Evolutionary conservation across 2,888 invertebrate genomes (phyloP), one percentile per base, ranked within the genome.

Genomic region (Auanema freiburgensis): DNA sequence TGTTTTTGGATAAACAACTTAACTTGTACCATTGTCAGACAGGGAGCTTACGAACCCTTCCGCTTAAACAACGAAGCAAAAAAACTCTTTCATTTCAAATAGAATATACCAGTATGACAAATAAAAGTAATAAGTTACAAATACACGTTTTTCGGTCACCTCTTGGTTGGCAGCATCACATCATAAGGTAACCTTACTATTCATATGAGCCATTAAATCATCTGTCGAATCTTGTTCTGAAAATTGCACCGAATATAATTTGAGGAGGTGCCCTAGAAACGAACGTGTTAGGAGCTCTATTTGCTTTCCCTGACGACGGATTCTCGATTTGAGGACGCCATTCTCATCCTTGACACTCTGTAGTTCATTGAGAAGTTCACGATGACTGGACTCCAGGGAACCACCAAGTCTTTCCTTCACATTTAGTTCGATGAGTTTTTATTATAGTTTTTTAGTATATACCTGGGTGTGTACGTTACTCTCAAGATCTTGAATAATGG

Each of bases 271-370:
- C 24, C 2, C 1, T 18, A 14, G 1, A 6, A 4, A 23, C 71
- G 63, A 54, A 75, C 75, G 79, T 21, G 78, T 79, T n/a, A 81
- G 65, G 21, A 79, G 51, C 57, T 79, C 81, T 16, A 81, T 76
- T 59, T 81, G 79, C 42, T 77, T 78, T 53, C 71, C 69, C 51
- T 79, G 80, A 33, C 78, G 53, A 24, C 81, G 65, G 8, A 79
- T 71, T 56, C 77, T 78, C 12, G 74, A 74, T 40, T 81, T 78
- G 52, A 81, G 58, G 0, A 76, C 67, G 14, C 72, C 74, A 58
- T 81, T 81, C 63, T 81, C 81, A 63, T 81, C 80, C 40, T 78
- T 63, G 41, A 79, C 55, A 12, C 59, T 66, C 42, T 81, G 78
- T 57, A 81, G 53, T 33, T 81, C 80, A 44, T 61, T 62, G 11